Base-by-base conservation (phyloP, 2,113 vertebrate species). In the Gallinago paraguaiae region DNA sequence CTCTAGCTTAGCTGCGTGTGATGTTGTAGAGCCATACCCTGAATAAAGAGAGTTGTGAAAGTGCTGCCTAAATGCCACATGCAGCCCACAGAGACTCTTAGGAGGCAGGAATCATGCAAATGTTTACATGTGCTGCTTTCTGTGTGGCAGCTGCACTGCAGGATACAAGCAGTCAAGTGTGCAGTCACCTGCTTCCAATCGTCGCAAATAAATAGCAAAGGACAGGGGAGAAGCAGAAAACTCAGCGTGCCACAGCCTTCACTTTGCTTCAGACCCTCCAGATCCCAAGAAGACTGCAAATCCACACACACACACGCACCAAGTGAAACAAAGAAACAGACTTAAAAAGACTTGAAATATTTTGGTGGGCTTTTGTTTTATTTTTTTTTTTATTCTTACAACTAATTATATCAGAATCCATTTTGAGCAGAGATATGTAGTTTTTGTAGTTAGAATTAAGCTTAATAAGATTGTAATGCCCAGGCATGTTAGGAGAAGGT, bases 101-200 rank as follows among this genome's bases (percentile, higher is more conserved):
- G 63, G 83, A 94, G 78, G 90, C 83, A 80, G 19, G 25, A 84
- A 81, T 93, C 79, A 54, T 95, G 90, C 80, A 81, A 93, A 86
- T 96, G 37, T 90, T 97, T 96, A 54, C 70, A 45, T 76, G 75
- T 96, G 92, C 80, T 93, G 48, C 89, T 75, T 68, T 75, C 93
- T 97, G 68, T 28, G 39, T 17, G 93, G 95, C 95, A 91, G 96
- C 96, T 93, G 92, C 83, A 96, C 43, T 77, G 15, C 78, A 81
- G 77, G 93, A 78, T 30, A 96, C 79, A 70, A 46, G 82, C 78
- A 89, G 93, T 45, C 79, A 92, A 96, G 92, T 95, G 93, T 97
- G 91, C 83, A 90, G 93, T 97, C 96, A 92, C 93, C 90, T 97
- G 87, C 95, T 92, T 76, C 86, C 77, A 41, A 14, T 91, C 48